These are phyloP conservation scores for Chalcosyrphus nemorum DNA, from an alignment of 2,888 invertebrate species.

Conservation along the genomic window DNA sequence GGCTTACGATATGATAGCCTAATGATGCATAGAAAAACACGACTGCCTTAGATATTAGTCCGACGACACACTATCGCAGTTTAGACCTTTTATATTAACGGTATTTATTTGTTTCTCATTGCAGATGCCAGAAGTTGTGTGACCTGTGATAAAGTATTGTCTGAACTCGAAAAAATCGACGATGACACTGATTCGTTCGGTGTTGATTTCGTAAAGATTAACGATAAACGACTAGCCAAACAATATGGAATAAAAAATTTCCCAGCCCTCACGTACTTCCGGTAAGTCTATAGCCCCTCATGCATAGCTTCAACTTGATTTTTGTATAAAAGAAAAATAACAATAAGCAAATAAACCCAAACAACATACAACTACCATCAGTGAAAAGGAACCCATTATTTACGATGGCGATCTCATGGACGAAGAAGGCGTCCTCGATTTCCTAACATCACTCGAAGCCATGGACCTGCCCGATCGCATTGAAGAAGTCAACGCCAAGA, in stretches of 20 bases:
- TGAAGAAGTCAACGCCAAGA: constrained; percentile 96
- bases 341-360: not conserved
- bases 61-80: no score
- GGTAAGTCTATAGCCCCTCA: constrained; percentile 77
- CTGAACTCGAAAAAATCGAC: constrained; percentile 96
- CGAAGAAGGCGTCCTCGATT: constrained; percentile 95
- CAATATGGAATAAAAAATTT: constrained; percentile 98
- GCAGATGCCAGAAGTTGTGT: constrained; percentile 95
- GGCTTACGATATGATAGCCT: no score
- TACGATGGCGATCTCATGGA: constrained; percentile 98
- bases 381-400: constrained; percentile 97
- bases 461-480: constrained; percentile 97
- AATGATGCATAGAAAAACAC: no score
- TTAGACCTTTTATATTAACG: no score
- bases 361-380: constrained; percentile 76
- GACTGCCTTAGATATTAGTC: no score
- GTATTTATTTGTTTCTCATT: constrained; percentile 74
- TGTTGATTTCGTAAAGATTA: constrained; percentile 97
- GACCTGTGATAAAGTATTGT: constrained; percentile 95
- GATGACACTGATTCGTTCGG: constrained; percentile 97
- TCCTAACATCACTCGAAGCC: constrained; percentile 95
- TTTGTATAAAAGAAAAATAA: not conserved
- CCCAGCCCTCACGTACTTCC: constrained; percentile 97
- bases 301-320: no score
- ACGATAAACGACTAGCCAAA: constrained; percentile 97